Conservation (phyloP, 2,888 invertebrate genomes). For the Pardosa pseudoannulata region DNA sequence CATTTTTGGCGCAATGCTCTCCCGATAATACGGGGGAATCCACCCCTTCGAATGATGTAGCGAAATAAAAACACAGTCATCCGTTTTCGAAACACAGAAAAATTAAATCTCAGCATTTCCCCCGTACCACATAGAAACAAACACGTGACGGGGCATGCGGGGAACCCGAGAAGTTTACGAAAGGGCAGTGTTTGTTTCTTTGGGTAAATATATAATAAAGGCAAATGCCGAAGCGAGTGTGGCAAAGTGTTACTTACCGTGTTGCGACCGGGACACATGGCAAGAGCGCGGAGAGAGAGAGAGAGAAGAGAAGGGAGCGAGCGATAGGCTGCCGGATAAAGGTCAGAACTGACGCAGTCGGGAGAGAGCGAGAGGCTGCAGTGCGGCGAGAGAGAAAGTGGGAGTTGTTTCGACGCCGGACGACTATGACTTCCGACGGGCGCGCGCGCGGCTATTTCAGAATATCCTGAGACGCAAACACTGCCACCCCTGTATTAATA, state of each 20-base stretch:
- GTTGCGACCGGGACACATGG: constrained; percentile 53
- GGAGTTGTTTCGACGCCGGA: constrained; percentile 9
- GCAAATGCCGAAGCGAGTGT: too few species aligned
- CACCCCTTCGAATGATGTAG: too few species aligned
- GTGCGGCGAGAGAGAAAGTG: constrained; percentile 48
- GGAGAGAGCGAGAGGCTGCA: constrained; percentile 50
- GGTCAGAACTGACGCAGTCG: constrained; percentile 72
- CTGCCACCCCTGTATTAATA: too few species aligned
- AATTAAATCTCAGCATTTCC: too few species aligned
- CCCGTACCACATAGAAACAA: too few species aligned
- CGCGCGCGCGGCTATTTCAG: constrained; percentile 29
- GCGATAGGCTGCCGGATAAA: constrained; percentile 49
- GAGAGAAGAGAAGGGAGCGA: background rate
- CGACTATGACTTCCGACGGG: constrained; percentile 33
- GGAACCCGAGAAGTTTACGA: background rate
- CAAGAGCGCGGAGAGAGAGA: constrained; percentile 2
- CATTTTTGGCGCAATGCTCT: background rate
- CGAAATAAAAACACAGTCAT: too few species aligned
- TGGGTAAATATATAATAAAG: too few species aligned
- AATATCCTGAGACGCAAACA: constrained; percentile 53
- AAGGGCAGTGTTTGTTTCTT: too few species aligned
- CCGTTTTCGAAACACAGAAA: too few species aligned
- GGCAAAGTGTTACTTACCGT: background rate
- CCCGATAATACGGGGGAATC: too few species aligned
- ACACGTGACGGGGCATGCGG: background rate